Evolutionary conservation across 2,113 vertebrate species (phyloP).

Genomic region (Stegastes partitus): DNA sequence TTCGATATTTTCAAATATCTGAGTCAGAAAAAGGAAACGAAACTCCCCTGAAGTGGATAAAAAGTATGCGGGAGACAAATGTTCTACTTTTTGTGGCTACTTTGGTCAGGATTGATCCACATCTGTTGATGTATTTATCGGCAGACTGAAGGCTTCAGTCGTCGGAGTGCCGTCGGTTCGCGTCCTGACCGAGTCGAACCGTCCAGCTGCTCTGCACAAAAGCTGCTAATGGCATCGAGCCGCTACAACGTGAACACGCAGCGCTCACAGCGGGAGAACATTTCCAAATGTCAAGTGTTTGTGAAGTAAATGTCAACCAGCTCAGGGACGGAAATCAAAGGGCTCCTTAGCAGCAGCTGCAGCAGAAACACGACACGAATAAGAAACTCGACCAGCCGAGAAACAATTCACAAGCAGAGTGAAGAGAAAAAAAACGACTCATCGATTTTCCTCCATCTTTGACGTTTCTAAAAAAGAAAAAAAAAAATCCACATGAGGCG

Average conservation of each 20-base stretch:
- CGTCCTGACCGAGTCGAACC: not conserved
- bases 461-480: not conserved
- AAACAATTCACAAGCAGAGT: not conserved
- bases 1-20: too few species aligned
- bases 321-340: conserved; percentile 66
- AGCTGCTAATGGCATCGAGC: conserved; percentile 35
- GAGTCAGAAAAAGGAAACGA: too few species aligned
- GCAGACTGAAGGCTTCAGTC: not conserved
- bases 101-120: not conserved
- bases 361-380: conserved; percentile 10
- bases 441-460: conserved; percentile 11
- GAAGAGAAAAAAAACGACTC: not conserved
- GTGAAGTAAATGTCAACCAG: conserved; percentile 76
- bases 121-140: not conserved
- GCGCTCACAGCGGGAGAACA: conserved; percentile 41
- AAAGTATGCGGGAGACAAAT: too few species aligned
- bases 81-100: too few species aligned
- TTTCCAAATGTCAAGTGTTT: conserved; percentile 81
- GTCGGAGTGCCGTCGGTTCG: conserved; percentile 31
- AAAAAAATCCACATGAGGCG: conserved; percentile 2
- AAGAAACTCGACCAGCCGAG: not conserved
- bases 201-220: conserved; percentile 60
- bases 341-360: conserved; percentile 38
- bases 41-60: not conserved
- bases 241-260: conserved; percentile 15